Percentiles rank a stretch among this genome's conserved stretches.
Evolutionary conservation across 1,140 invertebrate genomes (phyloP).

Genomic region (Acromyrmex echinatior): DNA sequence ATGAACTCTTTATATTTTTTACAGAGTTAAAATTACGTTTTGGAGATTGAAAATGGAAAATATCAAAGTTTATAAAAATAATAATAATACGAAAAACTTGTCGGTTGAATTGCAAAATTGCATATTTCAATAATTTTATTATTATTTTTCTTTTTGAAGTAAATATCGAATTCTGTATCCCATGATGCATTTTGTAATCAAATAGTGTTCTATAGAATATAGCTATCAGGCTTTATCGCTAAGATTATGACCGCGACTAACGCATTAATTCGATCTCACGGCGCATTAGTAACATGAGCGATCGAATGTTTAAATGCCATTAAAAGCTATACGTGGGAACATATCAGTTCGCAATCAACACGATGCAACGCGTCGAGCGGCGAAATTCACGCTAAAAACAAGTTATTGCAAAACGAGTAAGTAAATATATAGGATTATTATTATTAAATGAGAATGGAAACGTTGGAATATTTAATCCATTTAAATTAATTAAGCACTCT

Average conservation of each 20-base stretch:
- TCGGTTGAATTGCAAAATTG: not conserved
- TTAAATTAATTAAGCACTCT: constrained; percentile 37
- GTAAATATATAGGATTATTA: not conserved
- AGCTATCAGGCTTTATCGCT: not conserved
- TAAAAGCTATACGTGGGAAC: constrained; percentile 6
- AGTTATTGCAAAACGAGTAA: not conserved
- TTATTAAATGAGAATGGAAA: not conserved
- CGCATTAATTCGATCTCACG: constrained; percentile 25
- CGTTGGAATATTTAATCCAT: constrained; percentile 9
- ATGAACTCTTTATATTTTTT: not conserved
- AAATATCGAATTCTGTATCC: not conserved
- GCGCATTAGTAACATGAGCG: constrained; percentile 22
- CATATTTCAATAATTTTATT: not conserved
- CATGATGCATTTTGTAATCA: constrained; percentile 3
- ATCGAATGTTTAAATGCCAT: constrained; percentile 35
- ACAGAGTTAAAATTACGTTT: not conserved
- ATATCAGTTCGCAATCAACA: not conserved
- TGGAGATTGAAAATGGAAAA: not conserved
- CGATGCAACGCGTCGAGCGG: no score
- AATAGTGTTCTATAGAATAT: not conserved
- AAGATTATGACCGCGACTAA: not conserved
- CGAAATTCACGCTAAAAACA: constrained; percentile 6
- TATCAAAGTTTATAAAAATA: not conserved
- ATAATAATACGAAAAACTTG: not conserved
- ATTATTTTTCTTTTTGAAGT: not conserved